Conservation (phyloP, 2,888 invertebrate genomes). For the Malthinus seriepunctatus region DNA sequence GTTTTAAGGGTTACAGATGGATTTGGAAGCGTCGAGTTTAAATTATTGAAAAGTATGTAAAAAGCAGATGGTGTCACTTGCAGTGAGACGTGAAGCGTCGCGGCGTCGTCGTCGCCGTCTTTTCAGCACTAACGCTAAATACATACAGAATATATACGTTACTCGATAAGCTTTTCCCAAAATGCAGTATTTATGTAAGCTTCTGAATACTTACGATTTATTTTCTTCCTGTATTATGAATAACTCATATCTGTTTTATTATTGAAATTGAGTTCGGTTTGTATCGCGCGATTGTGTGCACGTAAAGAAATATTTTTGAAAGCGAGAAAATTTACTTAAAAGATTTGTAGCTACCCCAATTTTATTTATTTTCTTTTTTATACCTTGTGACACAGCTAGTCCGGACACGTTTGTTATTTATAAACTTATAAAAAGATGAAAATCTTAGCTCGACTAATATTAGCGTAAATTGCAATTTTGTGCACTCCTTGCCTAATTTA, state of each 20-base stretch:
- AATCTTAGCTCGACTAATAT: too few relatives aligned
- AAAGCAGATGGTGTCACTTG: slow-evolving; percentile 45
- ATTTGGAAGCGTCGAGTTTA: slow-evolving; percentile 40
- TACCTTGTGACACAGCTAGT: too few relatives aligned
- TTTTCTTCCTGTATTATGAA: slow-evolving; percentile 17
- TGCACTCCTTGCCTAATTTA: too few relatives aligned
- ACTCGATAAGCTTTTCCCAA: slow-evolving; percentile 23
- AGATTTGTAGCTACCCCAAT: background rate
- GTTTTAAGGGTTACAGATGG: slow-evolving; percentile 42
- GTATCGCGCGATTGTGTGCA: too few relatives aligned
- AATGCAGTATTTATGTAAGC: slow-evolving; percentile 29
- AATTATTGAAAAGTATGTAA: slow-evolving; percentile 43
- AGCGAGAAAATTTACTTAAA: background rate
- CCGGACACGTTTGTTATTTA: too few relatives aligned
- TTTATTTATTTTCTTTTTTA: background rate
- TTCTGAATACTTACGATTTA: slow-evolving; percentile 19
- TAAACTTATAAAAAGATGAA: too few relatives aligned
- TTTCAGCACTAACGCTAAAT: slow-evolving; percentile 13
- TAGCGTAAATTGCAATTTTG: too few relatives aligned
- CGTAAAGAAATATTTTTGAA: too few relatives aligned
- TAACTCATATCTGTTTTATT: slow-evolving; percentile 15
- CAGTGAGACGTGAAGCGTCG: slow-evolving; percentile 31
- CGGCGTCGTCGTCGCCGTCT: slow-evolving; percentile 18
- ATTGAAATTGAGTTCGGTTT: slow-evolving; percentile 3
- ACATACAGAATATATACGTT: slow-evolving; percentile 12